These are phyloP conservation scores for Nemapogon koenigi DNA, from an alignment of 2,888 invertebrate species.

Conservation along the genomic window DNA sequence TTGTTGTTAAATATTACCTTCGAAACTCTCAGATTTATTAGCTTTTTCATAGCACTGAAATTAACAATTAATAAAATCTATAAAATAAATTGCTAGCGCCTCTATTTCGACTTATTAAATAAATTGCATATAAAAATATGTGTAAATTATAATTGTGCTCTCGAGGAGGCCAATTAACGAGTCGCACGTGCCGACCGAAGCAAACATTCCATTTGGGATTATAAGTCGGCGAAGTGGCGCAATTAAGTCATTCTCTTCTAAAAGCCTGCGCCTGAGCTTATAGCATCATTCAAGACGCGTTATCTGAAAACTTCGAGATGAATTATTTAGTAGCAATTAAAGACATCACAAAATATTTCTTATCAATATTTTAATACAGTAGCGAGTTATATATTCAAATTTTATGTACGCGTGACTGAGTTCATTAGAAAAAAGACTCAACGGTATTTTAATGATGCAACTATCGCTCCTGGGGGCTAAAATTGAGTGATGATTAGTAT, in stretches of 20 bases:
- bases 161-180: constrained; percentile 26
- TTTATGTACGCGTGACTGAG: constrained; percentile 54
- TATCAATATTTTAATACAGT: constrained; percentile 63
- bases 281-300: too few relatives aligned
- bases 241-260: constrained; percentile 47
- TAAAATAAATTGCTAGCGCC: too few relatives aligned
- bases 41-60: too few relatives aligned
- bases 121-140: too few relatives aligned
- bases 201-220: constrained; percentile 32
- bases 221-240: constrained; percentile 24
- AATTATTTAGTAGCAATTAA: constrained; percentile 57
- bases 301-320: constrained; percentile 50
- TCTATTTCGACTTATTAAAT: too few relatives aligned
- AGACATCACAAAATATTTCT: constrained; percentile 48
- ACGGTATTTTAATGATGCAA: background rate
- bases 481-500: too few relatives aligned
- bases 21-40: too few relatives aligned
- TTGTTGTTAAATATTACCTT: too few relatives aligned
- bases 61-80: too few relatives aligned
- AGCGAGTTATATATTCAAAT: constrained; percentile 56
- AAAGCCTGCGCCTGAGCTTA: constrained; percentile 31
- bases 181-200: constrained; percentile 33
- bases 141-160: constrained; percentile 5
- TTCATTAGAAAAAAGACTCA: constrained; percentile 45
- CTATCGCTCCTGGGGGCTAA: too few relatives aligned